Conservation (phyloP, 2,797 vertebrate genomes). For the Hyperoplus lanceolatus region DNA sequence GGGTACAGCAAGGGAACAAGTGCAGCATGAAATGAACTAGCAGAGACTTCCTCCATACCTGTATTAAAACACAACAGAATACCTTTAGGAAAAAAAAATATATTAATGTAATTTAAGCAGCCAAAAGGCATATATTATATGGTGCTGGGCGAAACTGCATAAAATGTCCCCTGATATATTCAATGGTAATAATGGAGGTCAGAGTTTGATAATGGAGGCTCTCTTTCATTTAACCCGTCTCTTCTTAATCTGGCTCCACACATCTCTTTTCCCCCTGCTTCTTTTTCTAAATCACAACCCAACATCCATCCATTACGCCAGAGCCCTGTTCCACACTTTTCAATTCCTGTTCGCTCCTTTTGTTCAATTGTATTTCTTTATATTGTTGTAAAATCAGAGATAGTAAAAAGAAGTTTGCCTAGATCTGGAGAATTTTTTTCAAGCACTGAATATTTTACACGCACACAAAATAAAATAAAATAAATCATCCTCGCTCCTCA, state of each 20-base stretch:
- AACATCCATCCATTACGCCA: neutral
- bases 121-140: neutral
- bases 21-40: neutral
- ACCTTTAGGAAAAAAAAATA: neutral
- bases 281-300: conserved; percentile 31
- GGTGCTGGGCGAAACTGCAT: neutral
- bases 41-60: conserved; percentile 3
- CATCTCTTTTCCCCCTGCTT: conserved; percentile 1
- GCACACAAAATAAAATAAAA: neutral
- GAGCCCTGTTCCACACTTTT: too few species aligned
- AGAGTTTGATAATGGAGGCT: neutral
- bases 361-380: conserved; percentile 15
- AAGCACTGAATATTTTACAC: too few species aligned
- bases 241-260: conserved; percentile 17
- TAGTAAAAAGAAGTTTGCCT: neutral
- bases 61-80: neutral
- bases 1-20: neutral
- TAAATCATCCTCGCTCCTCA: neutral
- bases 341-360: conserved; percentile 18
- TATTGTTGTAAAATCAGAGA: neutral
- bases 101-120: conserved; percentile 4
- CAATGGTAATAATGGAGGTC: conserved; percentile 30
- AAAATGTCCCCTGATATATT: neutral
- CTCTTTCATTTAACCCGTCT: conserved; percentile 27
- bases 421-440: conserved; percentile 5